These are phyloP conservation scores for Craseonycteris thonglongyai DNA, from an alignment of 2,113 vertebrate species.

Conservation along the genomic window DNA sequence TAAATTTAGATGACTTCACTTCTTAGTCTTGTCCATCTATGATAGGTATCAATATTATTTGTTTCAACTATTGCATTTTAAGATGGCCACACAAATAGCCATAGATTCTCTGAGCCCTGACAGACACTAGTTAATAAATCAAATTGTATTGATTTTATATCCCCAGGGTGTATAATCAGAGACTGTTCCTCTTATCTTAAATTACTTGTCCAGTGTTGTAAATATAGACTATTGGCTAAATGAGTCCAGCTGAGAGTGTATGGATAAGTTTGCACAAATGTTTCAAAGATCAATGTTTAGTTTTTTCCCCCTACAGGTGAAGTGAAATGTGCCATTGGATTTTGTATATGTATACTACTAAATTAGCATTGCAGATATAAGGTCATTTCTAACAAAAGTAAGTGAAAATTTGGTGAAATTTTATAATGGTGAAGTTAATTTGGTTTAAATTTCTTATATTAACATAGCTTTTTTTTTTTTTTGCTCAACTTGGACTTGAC, in stretches of 20 bases:
- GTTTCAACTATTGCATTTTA: neutral
- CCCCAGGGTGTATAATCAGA: neutral
- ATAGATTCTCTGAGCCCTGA: neutral
- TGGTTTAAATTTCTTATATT: neutral
- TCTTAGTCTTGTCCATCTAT: neutral
- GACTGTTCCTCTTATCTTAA: neutral
- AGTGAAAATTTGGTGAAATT: neutral
- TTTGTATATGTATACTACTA: neutral
- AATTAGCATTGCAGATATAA: neutral
- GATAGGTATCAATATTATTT: neutral
- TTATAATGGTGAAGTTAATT: neutral
- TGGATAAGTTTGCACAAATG: neutral
- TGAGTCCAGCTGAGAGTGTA: neutral
- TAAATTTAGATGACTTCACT: neutral
- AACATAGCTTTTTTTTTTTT: neutral
- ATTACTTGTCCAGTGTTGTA: neutral
- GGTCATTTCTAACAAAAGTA: neutral
- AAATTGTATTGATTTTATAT: neutral
- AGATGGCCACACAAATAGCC: neutral
- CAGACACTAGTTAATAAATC: neutral
- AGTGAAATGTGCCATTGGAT: neutral
- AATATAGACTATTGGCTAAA: neutral
- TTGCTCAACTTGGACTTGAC: neutral
- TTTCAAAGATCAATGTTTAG: neutral
- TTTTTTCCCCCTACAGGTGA: neutral